Base-by-base conservation (phyloP, 2,888 invertebrate genomes). In the Subacronicta megacephala region DNA sequence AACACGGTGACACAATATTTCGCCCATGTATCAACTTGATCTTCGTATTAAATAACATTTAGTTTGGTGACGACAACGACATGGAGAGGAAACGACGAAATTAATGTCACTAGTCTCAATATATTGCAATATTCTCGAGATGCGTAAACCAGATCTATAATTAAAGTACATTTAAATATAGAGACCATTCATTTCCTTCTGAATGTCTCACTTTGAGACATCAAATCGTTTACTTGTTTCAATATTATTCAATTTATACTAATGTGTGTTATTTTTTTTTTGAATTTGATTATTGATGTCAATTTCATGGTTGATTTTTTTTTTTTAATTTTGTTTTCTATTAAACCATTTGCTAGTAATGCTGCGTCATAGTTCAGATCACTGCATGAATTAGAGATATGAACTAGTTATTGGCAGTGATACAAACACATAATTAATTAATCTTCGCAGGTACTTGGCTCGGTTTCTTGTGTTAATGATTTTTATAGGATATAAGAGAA, bases 131-230 rank as follows among this genome's bases (percentile, higher is more conserved):
- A 55, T 33, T 45, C 44, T 57, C 40, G 26, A 47, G 53, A 36
- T 59, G 38, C 59, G 66, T 54, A 58, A 18, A 43, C 50, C 62
- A 40, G 38, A 56, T 61, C 68, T 72, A 75, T 73, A 73, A 64
- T 75, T 74, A 72, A 61, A 62, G 46, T 53, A 23, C 44, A 58
- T 54, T 50, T 57, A 68, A 45, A 61, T 64, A 68, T 57, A 74
- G 72, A 49, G 15, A 44, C 46, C 72, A 68, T 74, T 64, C 44
- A 63, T 72, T 72, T 72, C 58, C 17, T 29, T 45, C 23, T 52
- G 53, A 75, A 65, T 60, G 68, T 72, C 56, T 62, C 62, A 68
- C 46, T 71, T 50, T n/a, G 41, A 62, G 51, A 38, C 44, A 52
- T 49, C 40, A 61, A 43, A 49, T 43, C 31, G 38, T 54, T 51